A percentile compares a stretch with the other conserved stretches of the same genome.
These are phyloP conservation scores for Ophion obscuratus DNA, from an alignment of 2,888 invertebrate genomes.

Conservation along the genomic window DNA sequence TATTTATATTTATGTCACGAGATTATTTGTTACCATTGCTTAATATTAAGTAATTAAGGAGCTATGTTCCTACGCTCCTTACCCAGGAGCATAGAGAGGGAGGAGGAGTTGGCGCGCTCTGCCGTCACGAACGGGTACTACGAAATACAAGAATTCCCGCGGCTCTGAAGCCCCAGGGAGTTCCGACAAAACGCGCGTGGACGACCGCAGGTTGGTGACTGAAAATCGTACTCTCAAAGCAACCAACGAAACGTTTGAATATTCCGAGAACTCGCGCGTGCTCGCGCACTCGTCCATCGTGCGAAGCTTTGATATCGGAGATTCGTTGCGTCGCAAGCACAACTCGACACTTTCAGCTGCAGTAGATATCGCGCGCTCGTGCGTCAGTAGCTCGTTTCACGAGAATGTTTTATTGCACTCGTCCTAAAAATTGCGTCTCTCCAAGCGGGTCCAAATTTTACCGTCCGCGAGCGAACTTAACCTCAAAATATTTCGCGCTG, in stretches of 20 bases:
- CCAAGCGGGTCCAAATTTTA: neutral
- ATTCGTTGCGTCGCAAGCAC: neutral
- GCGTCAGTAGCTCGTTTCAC: constrained; percentile 1
- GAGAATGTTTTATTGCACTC: constrained; percentile 3
- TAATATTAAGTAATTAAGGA: too few species aligned
- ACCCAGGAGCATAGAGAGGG: too few species aligned
- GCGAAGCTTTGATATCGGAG: neutral
- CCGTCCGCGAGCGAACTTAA: neutral
- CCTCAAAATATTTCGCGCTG: neutral
- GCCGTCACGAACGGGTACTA: too few species aligned
- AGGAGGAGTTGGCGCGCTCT: too few species aligned
- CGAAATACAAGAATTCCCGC: too few species aligned
- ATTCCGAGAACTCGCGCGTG: neutral
- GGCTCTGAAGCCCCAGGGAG: too few species aligned
- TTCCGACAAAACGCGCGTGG: too few species aligned
- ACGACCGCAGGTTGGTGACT: too few species aligned
- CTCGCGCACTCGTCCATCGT: neutral
- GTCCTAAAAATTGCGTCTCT: neutral
- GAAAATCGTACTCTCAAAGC: too few species aligned
- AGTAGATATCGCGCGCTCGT: neutral
- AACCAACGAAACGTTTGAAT: neutral
- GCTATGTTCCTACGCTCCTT: too few species aligned
- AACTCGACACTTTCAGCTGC: constrained; percentile 8
- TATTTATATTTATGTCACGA: too few species aligned
- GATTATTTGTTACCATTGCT: too few species aligned